These are phyloP conservation scores for Arnoldichthys spilopterus DNA, from an alignment of 2,797 vertebrate species.

Conservation along the genomic window DNA sequence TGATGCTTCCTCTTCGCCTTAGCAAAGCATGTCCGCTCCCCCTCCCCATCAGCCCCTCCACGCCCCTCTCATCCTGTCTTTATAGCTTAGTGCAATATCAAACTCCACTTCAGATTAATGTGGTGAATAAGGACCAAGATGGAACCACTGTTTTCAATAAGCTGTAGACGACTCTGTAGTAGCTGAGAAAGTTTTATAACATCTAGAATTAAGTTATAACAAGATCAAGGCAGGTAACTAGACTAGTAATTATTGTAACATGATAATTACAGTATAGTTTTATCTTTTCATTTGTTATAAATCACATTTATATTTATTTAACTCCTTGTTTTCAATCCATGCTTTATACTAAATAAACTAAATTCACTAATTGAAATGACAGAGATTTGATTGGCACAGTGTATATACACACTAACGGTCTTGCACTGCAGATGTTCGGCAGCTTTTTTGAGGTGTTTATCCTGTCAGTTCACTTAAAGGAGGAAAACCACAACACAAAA, in stretches of 20 bases:
- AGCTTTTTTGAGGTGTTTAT: no score
- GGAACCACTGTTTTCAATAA: conserved; percentile 20
- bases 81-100: conserved; percentile 45
- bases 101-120: conserved; percentile 45
- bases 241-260: not conserved
- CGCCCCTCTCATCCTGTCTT: conserved; percentile 40
- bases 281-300: not conserved
- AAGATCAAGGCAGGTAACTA: not conserved
- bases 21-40: conserved; percentile 22
- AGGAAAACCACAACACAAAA: no score
- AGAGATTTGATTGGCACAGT: no score
- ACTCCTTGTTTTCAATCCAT: not conserved
- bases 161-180: not conserved
- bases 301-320: not conserved
- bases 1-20: conserved; percentile 38
- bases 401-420: no score
- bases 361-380: no score
- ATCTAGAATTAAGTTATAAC: not conserved
- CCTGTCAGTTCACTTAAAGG: no score
- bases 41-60: no score
- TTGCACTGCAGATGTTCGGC: no score
- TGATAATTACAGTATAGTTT: not conserved
- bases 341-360: no score
- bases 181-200: not conserved
- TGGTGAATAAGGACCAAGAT: conserved; percentile 38